Conservation (phyloP, 2,888 invertebrate genomes). For the Phragmatobia fuliginosa region DNA sequence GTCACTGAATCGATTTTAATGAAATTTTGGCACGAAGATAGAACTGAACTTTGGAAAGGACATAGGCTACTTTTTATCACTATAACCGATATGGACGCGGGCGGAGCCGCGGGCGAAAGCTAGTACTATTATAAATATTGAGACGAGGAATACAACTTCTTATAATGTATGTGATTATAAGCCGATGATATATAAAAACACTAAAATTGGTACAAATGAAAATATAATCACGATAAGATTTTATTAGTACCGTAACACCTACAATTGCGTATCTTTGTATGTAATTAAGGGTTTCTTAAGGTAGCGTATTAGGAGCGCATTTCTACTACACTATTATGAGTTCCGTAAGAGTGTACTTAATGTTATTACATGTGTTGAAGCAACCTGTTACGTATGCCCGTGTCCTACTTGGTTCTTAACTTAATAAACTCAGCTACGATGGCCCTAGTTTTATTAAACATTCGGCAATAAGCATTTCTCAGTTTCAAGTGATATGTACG, state of each 20-base stretch:
- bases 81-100: too few species aligned
- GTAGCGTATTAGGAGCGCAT: background rate
- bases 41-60: too few species aligned
- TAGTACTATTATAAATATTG: too few species aligned
- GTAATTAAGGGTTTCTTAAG: background rate
- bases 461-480: background rate
- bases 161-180: too few species aligned
- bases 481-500: background rate
- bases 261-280: background rate
- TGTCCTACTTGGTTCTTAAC: background rate
- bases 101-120: too few species aligned
- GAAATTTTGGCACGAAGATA: too few species aligned
- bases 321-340: background rate
- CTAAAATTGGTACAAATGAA: too few species aligned
- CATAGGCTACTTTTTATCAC: too few species aligned
- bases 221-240: too few species aligned
- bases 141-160: too few species aligned
- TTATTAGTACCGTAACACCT: background rate
- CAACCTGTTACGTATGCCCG: background rate
- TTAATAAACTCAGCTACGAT: background rate
- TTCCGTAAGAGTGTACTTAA: conserved; percentile 9
- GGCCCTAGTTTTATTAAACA: background rate
- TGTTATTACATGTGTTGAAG: background rate
- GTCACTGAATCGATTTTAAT: too few species aligned
- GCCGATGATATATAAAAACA: too few species aligned